Percentiles rank a stretch among this genome's conserved stretches.
Conservation (phyloP, 2,113 vertebrate genomes). For the Rhizomys pruinosus region DNA sequence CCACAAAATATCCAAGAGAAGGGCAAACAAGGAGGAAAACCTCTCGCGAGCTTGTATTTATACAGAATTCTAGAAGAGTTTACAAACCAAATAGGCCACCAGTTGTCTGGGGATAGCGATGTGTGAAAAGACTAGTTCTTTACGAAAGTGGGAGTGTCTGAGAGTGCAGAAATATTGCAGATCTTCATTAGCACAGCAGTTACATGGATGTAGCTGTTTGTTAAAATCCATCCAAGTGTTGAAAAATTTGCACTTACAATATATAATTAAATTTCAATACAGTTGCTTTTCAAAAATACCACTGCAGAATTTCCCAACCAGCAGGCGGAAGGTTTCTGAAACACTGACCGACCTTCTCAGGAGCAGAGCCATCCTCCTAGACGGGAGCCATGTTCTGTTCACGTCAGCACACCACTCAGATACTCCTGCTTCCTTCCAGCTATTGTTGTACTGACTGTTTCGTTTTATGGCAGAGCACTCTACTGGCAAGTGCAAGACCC, state of each 20-base stretch:
- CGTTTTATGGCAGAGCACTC: neutral
- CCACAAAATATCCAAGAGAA: neutral
- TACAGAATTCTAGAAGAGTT: neutral
- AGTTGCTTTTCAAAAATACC: neutral
- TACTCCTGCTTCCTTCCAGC: neutral
- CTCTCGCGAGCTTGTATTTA: no score
- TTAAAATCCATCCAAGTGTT: neutral
- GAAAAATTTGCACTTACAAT: neutral
- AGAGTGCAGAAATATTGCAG: neutral
- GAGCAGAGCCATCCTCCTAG: no score
- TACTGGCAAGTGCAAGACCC: no score
- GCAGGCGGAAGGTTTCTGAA: neutral
- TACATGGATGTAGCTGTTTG: no score
- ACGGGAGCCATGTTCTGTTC: neutral
- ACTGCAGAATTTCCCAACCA: neutral
- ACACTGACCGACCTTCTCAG: no score
- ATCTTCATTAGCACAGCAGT: neutral
- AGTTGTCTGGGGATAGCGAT: neutral
- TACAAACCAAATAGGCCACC: neutral
- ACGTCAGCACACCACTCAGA: accelerated
- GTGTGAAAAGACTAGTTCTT: neutral
- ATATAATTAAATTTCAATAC: neutral
- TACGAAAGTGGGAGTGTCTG: neutral
- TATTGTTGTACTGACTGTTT: neutral
- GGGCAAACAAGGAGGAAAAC: neutral